phyloP scores from a whole-genome alignment of 2,113 vertebrate species.

The Catharus minimus region DNA sequence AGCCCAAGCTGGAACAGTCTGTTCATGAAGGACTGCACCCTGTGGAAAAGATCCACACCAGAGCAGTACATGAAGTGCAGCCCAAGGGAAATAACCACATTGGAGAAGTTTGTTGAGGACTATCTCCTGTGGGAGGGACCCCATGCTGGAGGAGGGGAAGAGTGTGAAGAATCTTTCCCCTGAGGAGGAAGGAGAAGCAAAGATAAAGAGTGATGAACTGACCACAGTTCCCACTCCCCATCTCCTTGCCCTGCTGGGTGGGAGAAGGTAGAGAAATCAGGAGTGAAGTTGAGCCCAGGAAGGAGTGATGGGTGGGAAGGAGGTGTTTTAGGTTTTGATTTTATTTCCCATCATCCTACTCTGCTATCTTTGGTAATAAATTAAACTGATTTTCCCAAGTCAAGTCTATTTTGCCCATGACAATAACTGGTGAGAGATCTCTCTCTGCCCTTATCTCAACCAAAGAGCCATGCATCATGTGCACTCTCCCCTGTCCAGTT shows the following conservation, averaged over 20 bases:
- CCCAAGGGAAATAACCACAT: not conserved
- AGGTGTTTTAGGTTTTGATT: not conserved
- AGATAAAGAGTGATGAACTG: not conserved
- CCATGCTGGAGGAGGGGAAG: accelerated
- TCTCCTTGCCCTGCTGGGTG: accelerated
- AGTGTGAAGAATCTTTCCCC: not conserved
- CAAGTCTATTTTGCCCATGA: not conserved
- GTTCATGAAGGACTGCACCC: not conserved
- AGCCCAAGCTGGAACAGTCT: not conserved
- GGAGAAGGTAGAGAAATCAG: not conserved
- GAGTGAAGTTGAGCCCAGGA: accelerated
- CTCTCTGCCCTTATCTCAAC: not conserved
- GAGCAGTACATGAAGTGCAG: not conserved
- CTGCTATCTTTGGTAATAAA: not conserved
- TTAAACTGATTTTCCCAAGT: not conserved
- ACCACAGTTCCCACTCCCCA: not conserved
- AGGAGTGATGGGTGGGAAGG: not conserved
- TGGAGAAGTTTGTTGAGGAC: not conserved
- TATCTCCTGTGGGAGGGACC: not conserved
- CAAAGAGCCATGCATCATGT: accelerated
- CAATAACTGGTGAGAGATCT: not conserved
- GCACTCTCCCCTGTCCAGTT: not conserved
- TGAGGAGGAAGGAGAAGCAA: not conserved
- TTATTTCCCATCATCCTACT: not conserved
- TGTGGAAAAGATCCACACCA: not conserved